Base-by-base conservation (phyloP, 1,140 invertebrate species). In the Chrysomallon squamiferum region DNA sequence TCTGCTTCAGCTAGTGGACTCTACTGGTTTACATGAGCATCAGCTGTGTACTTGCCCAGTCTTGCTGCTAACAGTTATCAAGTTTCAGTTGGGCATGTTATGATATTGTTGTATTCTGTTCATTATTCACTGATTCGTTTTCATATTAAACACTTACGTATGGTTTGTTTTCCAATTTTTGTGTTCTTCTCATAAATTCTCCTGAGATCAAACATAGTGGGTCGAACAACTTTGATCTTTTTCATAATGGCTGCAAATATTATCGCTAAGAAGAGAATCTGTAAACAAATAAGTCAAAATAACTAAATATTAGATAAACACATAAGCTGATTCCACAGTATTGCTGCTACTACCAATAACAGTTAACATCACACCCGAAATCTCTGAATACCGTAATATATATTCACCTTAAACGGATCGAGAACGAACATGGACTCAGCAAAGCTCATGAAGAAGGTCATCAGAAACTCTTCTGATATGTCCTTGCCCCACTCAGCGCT, bases 341-440 rank as follows among this genome's bases (percentile, higher is more conserved):
- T 5, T 20, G 25, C 2, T 18, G 3, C 18, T 47, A 47, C 11
- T 47, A n/a, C n/a, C 25, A 20, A 18, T 47, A 2, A 47, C 25
- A 20, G 41, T n/a, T n/a, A 0, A 43, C n/a, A 43, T 43, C 41
- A 43, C n/a, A n/a, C n/a, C 41, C 11, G n/a, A 43, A 11, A 0
- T 43, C 11, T 0, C 11, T 5, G 6, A 15, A 5, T 47, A 11
- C 6, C 13, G 5, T 11, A 5, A 11, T 5, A 1, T 15, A 18
- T 18, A 20, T 6, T 57, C 72, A 79, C 75, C 73, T 81, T 81
- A 4, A 77, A 29, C n/a, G 75, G 76, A 63, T 81, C 76, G 29
- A 79, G 61, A 15, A 78, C 18, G 11, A 78, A 15, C 30, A 74
- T 30, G 3, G 76, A 78, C 45, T 72, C 56, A 9, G 80, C 33